phyloP scores from a whole-genome alignment of 2,113 vertebrate genomes.

The Cebus imitator region DNA sequence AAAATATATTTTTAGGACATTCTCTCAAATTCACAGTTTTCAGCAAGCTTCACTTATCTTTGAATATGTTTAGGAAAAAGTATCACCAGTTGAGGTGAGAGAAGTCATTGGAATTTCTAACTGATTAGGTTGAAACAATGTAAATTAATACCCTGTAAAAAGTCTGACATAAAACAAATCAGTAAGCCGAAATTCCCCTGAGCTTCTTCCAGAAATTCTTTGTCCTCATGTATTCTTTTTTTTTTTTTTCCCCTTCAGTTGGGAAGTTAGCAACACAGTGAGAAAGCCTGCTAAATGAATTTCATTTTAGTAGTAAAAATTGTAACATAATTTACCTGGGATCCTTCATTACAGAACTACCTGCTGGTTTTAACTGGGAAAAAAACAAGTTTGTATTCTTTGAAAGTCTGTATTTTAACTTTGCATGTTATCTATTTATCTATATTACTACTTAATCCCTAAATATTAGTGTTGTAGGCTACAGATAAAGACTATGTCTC shows the following conservation, averaged over 20 bases:
- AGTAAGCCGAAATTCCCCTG: neutral
- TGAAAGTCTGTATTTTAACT: conserved; percentile 53
- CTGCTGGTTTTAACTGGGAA: conserved; percentile 60
- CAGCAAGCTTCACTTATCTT: neutral
- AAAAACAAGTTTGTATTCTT: conserved; percentile 49
- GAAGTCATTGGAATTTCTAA: neutral
- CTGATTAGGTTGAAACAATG: neutral
- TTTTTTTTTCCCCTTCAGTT: neutral
- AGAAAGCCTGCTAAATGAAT: neutral
- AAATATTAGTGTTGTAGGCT: conserved; percentile 47
- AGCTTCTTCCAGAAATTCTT: neutral
- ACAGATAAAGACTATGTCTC: conserved; percentile 41
- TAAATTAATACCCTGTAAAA: neutral
- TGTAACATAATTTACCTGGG: conserved; percentile 9
- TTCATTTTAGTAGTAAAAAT: conserved; percentile 53
- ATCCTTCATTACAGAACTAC: conserved; percentile 46
- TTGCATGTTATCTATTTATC: conserved; percentile 61
- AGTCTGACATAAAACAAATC: neutral
- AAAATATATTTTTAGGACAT: neutral
- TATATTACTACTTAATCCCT: conserved; percentile 49
- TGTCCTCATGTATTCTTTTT: neutral
- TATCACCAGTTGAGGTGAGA: neutral
- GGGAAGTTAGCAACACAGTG: neutral
- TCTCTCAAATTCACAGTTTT: neutral
- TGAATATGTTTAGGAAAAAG: neutral